Evolutionary conservation across 2,888 invertebrate species (phyloP), one percentile per base, ranked within the genome.

Genomic region (Heliconius charithonia): DNA sequence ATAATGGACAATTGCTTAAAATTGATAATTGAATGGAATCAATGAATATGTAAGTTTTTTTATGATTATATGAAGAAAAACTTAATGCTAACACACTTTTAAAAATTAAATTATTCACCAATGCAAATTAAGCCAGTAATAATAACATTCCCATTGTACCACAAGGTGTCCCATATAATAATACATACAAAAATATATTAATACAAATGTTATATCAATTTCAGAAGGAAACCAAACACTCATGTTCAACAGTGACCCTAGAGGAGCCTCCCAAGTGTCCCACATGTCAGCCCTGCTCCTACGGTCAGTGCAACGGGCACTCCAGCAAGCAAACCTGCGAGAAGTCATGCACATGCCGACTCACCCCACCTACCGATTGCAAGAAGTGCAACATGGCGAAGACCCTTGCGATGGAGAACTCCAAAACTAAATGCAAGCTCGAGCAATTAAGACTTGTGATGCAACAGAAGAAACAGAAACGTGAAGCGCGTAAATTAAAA

Each of bases 401-500:
- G 80, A 93, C 95, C 16, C 91, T 96, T 78, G 97, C 97, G 73
- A 92, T 96, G 87, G 97, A 97, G 83, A 97, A 97, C 88, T 96
- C 96, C 84, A 97, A 97, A 85, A 97, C 97, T 12, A 97, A 97
- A 86, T 97, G 97, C 84, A 98, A 98, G 91, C 96, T 98, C 91
- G 97, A 98, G 87, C 97, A 98, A 83, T 94, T 98, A 76, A 97
- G 98, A 83, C 96, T 98, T 83, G 98, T 98, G 79, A 97, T 99
- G 98, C 98, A 98, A 85, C 98, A 98, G 90, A 96, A 98, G 86
- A 97, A 98, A 82, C 97, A 98, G 83, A 96, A 98, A 81, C 96
- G 98, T 76, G 97, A 98, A 86, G 97, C 97, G 67, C 96, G 97
- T 78, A 97, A 97, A 89, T 92, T 97, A 81, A 96, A 97, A 87